Conservation (phyloP, 2,797 vertebrate genomes). For the Catostomus latipinnis region DNA sequence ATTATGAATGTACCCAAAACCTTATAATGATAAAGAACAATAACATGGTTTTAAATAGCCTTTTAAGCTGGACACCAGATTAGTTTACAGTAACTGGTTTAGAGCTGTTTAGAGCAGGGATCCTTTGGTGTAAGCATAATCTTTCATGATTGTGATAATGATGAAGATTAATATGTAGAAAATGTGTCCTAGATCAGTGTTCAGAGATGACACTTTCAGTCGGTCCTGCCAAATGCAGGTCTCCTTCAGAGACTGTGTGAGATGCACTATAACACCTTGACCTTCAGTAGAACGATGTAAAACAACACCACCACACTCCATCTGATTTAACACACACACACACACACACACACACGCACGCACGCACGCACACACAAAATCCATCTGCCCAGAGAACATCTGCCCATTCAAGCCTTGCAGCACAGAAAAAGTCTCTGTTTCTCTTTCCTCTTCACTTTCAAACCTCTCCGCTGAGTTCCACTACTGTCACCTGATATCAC, state of each 20-base stretch:
- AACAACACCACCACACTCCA: slow-evolving; percentile 18
- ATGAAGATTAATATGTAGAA: not conserved
- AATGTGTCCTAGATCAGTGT: not conserved
- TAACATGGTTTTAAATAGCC: not conserved
- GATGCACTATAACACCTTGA: slow-evolving; percentile 24
- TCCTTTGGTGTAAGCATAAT: no score
- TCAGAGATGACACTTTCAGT: not conserved
- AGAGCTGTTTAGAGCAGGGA: no score
- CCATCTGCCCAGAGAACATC: slow-evolving; percentile 42
- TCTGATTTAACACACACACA: slow-evolving; percentile 26
- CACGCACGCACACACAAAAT: slow-evolving; percentile 16
- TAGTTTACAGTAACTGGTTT: no score
- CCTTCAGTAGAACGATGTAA: slow-evolving; percentile 29
- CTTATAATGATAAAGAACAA: no score
- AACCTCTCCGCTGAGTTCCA: not conserved
- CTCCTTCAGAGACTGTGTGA: not conserved
- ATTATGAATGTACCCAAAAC: no score
- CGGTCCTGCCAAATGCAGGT: not conserved
- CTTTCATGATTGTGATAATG: not conserved
- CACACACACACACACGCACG: slow-evolving; percentile 4
- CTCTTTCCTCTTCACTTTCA: slow-evolving; percentile 10
- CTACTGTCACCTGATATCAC: slow-evolving; percentile 4
- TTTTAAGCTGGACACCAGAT: no score
- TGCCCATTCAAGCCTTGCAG: slow-evolving; percentile 19
- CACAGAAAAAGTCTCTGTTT: slow-evolving; percentile 1